A percentile compares a stretch with the other conserved stretches of the same genome.
phyloP scores from a whole-genome alignment of 2,113 vertebrate species.

The Phaethon lepturus region DNA sequence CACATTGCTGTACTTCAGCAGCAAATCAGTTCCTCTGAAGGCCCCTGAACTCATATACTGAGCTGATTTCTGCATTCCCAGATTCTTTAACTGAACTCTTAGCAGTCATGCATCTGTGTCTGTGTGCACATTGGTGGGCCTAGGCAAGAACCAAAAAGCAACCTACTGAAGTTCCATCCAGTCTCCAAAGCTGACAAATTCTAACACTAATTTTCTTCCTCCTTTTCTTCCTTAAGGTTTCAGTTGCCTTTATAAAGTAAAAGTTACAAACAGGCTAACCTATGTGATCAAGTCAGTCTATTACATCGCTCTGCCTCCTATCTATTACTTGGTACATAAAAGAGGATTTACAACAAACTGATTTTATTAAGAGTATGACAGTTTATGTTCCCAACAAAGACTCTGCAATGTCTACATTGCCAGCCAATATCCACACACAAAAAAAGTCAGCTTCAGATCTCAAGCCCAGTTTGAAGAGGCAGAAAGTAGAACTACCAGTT shows the following conservation, averaged over 20 bases:
- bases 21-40: neutral
- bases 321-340: neutral
- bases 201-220: neutral
- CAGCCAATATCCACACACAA: neutral
- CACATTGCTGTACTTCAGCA: rapidly evolving
- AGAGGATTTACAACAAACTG: neutral
- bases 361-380: neutral
- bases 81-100: neutral
- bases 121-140: too few species aligned
- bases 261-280: neutral
- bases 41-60: neutral
- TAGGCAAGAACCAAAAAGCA: neutral
- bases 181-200: neutral
- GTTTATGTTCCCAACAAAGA: neutral
- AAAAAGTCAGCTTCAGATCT: neutral
- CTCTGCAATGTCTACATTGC: neutral
- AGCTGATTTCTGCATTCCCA: neutral
- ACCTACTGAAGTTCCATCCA: neutral
- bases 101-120: neutral
- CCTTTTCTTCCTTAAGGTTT: neutral
- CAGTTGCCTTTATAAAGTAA: neutral
- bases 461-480: neutral
- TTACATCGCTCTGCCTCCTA: neutral
- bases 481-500: rapidly evolving
- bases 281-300: neutral